phyloP scores from a whole-genome alignment of 2,888 invertebrate species.

The Helicoverpa assulta region DNA sequence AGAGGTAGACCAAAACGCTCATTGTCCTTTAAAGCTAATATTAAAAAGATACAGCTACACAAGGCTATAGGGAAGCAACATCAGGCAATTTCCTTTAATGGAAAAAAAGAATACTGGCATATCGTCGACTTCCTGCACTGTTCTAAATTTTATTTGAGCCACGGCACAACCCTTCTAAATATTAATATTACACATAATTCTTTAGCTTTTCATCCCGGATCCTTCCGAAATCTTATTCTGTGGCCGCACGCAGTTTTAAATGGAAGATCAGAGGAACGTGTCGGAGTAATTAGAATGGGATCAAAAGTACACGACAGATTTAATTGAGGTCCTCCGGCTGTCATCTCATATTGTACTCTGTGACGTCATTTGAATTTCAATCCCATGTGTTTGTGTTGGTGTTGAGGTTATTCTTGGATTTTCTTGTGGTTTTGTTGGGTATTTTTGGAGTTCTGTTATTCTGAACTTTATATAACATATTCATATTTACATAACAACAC shows the following conservation, averaged over 20 bases:
- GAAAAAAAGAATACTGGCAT: no score
- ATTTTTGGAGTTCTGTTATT: no score
- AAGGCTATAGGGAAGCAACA: no score
- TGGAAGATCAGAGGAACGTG: slow-evolving; percentile 48
- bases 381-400: slow-evolving; percentile 1
- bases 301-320: slow-evolving; percentile 62
- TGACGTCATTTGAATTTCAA: slow-evolving; percentile 52
- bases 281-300: slow-evolving; percentile 61
- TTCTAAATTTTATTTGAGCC: no score
- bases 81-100: no score
- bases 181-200: not conserved
- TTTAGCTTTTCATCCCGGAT: not conserved
- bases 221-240: slow-evolving; percentile 21
- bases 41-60: not conserved
- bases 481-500: no score
- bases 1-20: no score
- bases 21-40: no score
- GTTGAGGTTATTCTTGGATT: not conserved
- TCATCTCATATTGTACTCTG: slow-evolving; percentile 22
- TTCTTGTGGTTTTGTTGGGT: no score
- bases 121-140: no score
- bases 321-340: slow-evolving; percentile 57
- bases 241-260: slow-evolving; percentile 39
- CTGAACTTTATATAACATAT: no score
- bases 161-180: not conserved